A percentile compares a stretch with the other conserved stretches of the same genome.
Evolutionary conservation across 2,113 vertebrate species (phyloP).

Genomic region (Equus quagga): DNA sequence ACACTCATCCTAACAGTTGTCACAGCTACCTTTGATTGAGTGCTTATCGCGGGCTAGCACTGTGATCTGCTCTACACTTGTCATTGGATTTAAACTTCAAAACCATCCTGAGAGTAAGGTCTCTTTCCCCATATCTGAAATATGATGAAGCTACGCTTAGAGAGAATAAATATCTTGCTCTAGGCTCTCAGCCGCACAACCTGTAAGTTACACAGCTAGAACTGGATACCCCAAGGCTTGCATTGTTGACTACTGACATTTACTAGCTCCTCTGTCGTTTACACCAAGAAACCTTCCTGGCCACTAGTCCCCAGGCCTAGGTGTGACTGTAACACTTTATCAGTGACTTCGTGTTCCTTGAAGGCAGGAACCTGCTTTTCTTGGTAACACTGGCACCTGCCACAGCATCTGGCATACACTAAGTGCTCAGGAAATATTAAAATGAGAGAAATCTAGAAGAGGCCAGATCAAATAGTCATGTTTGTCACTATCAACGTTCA

Average conservation of each 20-base stretch:
- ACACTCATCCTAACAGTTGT: not conserved
- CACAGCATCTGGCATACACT: not conserved
- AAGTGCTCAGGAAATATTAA: not conserved
- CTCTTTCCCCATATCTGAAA: not conserved
- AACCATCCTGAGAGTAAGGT: not conserved
- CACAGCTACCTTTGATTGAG: not conserved
- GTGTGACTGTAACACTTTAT: fast-evolving
- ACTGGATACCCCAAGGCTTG: not conserved
- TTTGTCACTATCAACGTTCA: not conserved
- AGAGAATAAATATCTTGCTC: not conserved
- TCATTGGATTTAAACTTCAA: not conserved
- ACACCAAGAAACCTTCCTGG: not conserved
- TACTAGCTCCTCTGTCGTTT: not conserved
- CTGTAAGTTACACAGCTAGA: not conserved
- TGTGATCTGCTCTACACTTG: not conserved
- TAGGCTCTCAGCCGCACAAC: not conserved
- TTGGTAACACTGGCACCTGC: not conserved
- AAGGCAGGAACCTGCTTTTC: not conserved
- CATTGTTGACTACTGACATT: not conserved
- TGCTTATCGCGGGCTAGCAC: not conserved
- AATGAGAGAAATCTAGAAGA: not conserved
- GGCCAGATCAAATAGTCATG: not conserved
- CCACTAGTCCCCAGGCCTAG: not conserved
- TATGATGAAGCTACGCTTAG: not conserved
- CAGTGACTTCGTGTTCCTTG: not conserved